Conservation (phyloP, 2,888 invertebrate species). For the Pandemis heparana region DNA sequence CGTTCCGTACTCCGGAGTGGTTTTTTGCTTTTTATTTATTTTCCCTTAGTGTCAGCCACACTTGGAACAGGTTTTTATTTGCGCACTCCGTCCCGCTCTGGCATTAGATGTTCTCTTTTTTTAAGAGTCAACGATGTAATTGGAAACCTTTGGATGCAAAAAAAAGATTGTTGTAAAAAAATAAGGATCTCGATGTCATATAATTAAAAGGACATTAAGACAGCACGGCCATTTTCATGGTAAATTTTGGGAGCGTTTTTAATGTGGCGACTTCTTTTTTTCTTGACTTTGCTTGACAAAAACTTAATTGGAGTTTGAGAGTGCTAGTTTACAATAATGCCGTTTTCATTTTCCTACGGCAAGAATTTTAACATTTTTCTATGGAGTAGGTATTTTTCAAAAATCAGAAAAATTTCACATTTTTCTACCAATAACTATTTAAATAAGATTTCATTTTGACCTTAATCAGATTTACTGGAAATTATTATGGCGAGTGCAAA, state of each 20-base stretch:
- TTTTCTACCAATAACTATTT: not conserved
- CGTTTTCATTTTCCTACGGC: too few species aligned
- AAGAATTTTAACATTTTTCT: too few species aligned
- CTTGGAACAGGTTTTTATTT: constrained; percentile 43
- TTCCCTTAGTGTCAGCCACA: constrained; percentile 50
- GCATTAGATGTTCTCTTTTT: constrained; percentile 50
- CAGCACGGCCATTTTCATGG: constrained; percentile 23
- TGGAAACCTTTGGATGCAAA: constrained; percentile 37
- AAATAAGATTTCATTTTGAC: not conserved
- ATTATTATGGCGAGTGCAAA: not conserved
- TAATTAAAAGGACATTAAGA: constrained; percentile 35
- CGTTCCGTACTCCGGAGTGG: constrained; percentile 44
- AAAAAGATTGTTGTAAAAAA: constrained; percentile 32
- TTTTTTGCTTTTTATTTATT: constrained; percentile 47
- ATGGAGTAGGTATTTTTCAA: too few species aligned
- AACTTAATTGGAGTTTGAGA: not conserved
- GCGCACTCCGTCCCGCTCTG: constrained; percentile 46
- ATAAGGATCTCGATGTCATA: constrained; percentile 24
- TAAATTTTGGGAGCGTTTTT: constrained; percentile 10
- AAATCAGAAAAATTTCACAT: too few species aligned
- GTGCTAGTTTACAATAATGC: too few species aligned
- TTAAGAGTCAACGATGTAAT: constrained; percentile 43
- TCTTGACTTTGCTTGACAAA: not conserved
- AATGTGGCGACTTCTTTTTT: not conserved
- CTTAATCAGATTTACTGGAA: not conserved